Evolutionary conservation across 2,113 vertebrate genomes (phyloP), one percentile per base, ranked within the genome.

Genomic region (Catharus fuscescens): DNA sequence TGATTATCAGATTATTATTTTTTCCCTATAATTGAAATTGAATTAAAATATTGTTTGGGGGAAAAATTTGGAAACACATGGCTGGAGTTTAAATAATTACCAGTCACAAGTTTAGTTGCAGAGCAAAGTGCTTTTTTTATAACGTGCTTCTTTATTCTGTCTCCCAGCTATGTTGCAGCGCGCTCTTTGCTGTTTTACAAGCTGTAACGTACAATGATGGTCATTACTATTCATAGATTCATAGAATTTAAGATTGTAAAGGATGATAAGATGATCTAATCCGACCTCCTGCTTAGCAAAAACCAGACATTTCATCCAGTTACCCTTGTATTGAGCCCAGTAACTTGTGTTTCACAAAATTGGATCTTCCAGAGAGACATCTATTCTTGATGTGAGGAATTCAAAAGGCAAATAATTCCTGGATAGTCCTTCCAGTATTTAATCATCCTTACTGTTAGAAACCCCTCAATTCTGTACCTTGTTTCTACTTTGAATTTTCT

Each of bases 211-310:
- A 90, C 84, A 82, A 79, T 69, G 81, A 73, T 80, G 83, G 77
- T 84, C 86, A 93, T 97, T 95, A 95, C 80, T 96, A 96, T 97
- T 97, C 96, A 95, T 96, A 90, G 88, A 95, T 96, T 96, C 92
- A 91, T 81, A 89, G 92, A 96, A 84, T 84, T 95, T 86, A 93
- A 60, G 95, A 95, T 84, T 76, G 77, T 78, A 69, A 96, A 93
- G 79, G 94, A 93, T 4, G 34, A 93, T 94, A 87, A 95, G 74
- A 90, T 90, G 73, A 93, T 96, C 90, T 94, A 94, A 87, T 88
- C 74, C 8, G 16, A 95, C 93, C 94, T 95, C 83, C 90, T 90
- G 94, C 90, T 82, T 90, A 76, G 81, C 70, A 77, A 78, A 93
- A 78, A 56, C 87, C 93, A 95, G 84, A n/a, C 74, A 77, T 89